A percentile compares a stretch with the other conserved stretches of the same genome.
These are phyloP conservation scores for Apostichopus californicus DNA, from an alignment of 35 echinoderm and acorn worm genomes.

Conservation along the genomic window DNA sequence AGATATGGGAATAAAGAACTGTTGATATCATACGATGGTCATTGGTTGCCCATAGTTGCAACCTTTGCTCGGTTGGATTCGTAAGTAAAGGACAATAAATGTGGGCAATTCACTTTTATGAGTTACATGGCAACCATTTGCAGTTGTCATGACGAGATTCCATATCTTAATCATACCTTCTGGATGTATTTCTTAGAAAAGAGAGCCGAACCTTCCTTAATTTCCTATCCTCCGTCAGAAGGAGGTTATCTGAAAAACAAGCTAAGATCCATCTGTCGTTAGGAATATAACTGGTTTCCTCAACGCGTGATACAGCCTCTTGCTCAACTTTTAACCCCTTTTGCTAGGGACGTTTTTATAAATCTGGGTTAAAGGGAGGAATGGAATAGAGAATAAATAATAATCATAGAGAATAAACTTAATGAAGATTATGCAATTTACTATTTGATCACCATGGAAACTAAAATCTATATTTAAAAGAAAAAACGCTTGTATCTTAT, in stretches of 20 bases:
- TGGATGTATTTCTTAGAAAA: background rate
- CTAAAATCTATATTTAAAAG: background rate
- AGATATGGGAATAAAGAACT: background rate
- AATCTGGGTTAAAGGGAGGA: background rate
- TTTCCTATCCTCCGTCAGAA: background rate
- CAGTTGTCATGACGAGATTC: background rate
- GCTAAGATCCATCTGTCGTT: background rate
- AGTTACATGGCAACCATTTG: background rate
- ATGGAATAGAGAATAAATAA: background rate
- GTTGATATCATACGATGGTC: background rate
- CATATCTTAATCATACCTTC: background rate
- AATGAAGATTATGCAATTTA: background rate
- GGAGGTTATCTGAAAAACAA: background rate
- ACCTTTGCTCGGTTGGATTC: background rate
- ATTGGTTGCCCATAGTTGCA: background rate
- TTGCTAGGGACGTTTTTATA: background rate
- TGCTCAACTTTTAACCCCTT: background rate
- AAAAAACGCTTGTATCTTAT: background rate
- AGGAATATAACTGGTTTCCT: background rate
- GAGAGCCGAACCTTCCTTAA: background rate
- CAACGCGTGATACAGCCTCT: background rate
- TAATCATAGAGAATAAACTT: background rate
- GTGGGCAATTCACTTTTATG: background rate
- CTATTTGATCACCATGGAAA: background rate
- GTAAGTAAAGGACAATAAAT: background rate